phyloP scores from a whole-genome alignment of 2,113 vertebrate species.

The Sturnira hondurensis region DNA sequence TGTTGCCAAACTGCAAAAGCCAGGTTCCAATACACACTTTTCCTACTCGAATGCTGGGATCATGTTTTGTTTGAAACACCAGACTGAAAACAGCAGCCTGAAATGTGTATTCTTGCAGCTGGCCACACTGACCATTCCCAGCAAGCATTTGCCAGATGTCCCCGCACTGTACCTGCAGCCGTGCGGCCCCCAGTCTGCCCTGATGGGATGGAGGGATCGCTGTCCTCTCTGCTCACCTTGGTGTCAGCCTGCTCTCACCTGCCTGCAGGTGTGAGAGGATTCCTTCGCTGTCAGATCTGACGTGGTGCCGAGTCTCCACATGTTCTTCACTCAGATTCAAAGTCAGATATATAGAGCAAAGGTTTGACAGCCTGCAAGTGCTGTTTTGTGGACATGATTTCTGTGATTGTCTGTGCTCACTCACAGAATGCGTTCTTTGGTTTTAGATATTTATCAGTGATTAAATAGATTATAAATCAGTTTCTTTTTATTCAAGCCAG shows the following conservation, averaged over 20 bases:
- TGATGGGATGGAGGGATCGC: constrained; percentile 58
- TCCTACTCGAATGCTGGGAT: constrained; percentile 50
- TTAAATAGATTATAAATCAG: not conserved
- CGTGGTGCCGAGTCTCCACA: constrained; percentile 82
- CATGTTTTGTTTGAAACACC: constrained; percentile 53
- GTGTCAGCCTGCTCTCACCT: constrained; percentile 73
- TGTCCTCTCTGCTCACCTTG: not conserved
- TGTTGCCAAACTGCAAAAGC: constrained; percentile 48
- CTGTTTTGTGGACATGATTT: constrained; percentile 38
- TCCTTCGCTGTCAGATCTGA: constrained; percentile 82
- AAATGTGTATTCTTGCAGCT: constrained; percentile 50
- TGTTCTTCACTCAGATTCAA: constrained; percentile 68
- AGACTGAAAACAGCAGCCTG: not conserved
- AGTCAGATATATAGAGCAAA: constrained; percentile 58
- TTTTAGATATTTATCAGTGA: not conserved
- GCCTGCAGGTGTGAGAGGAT: constrained; percentile 79
- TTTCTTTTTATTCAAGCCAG: not conserved
- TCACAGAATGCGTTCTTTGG: not conserved
- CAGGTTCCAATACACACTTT: constrained; percentile 38
- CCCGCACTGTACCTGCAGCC: constrained; percentile 70
- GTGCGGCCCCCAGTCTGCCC: constrained; percentile 72
- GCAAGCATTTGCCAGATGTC: constrained; percentile 69
- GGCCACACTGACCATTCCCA: constrained; percentile 56
- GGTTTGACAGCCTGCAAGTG: constrained; percentile 8
- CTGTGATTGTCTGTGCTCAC: constrained; percentile 21